Base-by-base conservation (phyloP, 1,140 invertebrate species). In the Bursaphelenchus mucronatus region DNA sequence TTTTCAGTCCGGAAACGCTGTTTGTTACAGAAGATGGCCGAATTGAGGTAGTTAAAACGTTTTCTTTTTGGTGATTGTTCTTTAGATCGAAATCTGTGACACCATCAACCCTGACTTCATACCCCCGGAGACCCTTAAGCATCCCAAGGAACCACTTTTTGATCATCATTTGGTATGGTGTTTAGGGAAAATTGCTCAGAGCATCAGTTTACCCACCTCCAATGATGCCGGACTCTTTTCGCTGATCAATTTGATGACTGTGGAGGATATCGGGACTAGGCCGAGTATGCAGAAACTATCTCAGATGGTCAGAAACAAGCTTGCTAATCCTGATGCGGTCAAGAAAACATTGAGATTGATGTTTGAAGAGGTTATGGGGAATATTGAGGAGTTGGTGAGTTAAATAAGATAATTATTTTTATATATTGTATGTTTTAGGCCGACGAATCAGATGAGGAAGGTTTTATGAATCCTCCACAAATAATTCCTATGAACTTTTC, bases 201-300 rank as follows among this genome's bases (percentile, higher is more conserved):
- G n/a, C 39, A 43, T 39, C 2, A 58, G 55, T 21, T 47, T 66
- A 68, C 46, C 54, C 13, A 52, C 50, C 45, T 67, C 58, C 54
- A 15, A 61, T 13, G 71, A 73, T 63, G 68, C 71, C 5, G 53
- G 57, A 5, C 44, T 73, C 8, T 61, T 61, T 59, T 73, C 71
- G 11, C 30, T 73, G 11, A 45, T 73, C 3, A 73, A 73, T 45
- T 51, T 73, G 3, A 75, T 73, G 72, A 73, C 72, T 15, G 73
- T 75, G 30, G 47, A 30, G 11, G 61, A 73, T 47, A 51, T 73
- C 13, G 50, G 46, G 15, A 73, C 72, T 8, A 53, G 71, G 15
- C 71, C 71, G 7, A 70, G 54, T 50, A 40, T 73, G 15, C n/a
- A 55, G 19, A 69, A 75, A 50, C 61, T 73, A 0, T 30, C 46